phyloP scores from a whole-genome alignment of 2,888 invertebrate genomes.

The Boloria euphrosyne region DNA sequence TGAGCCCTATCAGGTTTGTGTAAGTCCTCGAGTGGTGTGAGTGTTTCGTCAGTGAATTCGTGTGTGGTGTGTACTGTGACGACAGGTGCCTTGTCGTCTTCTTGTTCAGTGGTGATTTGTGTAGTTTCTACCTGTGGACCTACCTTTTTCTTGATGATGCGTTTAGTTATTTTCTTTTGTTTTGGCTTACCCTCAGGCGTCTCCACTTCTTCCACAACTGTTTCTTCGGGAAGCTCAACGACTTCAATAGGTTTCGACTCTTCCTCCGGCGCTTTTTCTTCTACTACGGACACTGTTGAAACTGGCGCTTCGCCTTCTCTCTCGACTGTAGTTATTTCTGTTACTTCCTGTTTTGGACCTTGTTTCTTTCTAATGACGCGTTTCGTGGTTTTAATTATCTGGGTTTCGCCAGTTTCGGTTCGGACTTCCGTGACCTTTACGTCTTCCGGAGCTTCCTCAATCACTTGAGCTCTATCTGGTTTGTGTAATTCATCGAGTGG shows the following conservation, averaged over 20 bases:
- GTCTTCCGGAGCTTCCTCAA: conserved; percentile 22
- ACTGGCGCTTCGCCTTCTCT: conserved; percentile 30
- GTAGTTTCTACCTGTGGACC: conserved; percentile 48
- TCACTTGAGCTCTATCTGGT: not conserved
- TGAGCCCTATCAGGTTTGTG: conserved; percentile 41
- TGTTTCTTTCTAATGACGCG: conserved; percentile 13
- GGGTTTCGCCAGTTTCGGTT: not conserved
- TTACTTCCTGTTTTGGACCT: conserved; percentile 38
- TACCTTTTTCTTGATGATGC: conserved; percentile 52
- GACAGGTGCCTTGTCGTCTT: conserved; percentile 61
- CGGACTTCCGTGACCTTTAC: conserved; percentile 38
- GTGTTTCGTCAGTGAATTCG: conserved; percentile 38
- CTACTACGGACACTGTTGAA: conserved; percentile 37
- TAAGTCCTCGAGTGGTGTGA: conserved; percentile 33
- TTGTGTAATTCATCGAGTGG: not conserved
- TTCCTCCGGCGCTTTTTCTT: conserved; percentile 39
- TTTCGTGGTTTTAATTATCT: not conserved
- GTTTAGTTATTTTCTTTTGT: conserved; percentile 41
- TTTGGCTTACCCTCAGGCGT: conserved; percentile 52
- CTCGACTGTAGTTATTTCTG: conserved; percentile 48
- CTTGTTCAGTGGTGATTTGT: conserved; percentile 38
- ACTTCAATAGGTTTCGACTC: conserved; percentile 35
- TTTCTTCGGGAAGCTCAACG: conserved; percentile 52
- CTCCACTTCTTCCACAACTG: conserved; percentile 37
- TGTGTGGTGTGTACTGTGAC: conserved; percentile 42